A percentile compares a stretch with the other conserved stretches of the same genome.
These are phyloP conservation scores for Cyanistes caeruleus DNA, from an alignment of 2,113 vertebrate species.

Conservation along the genomic window DNA sequence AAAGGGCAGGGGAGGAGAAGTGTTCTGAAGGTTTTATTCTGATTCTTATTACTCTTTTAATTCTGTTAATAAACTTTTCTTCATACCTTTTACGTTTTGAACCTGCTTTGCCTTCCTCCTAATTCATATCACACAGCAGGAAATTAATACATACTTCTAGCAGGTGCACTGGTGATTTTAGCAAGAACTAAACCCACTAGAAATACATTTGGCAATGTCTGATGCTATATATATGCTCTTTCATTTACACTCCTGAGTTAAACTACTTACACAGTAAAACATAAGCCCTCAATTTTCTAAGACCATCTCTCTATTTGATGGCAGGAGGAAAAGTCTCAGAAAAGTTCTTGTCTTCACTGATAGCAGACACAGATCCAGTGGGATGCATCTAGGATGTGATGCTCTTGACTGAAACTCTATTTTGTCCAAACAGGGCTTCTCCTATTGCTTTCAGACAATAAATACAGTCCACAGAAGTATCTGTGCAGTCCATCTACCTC, in stretches of 20 bases:
- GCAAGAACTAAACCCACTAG: no score
- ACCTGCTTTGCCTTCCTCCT: no score
- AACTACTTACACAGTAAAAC: background rate
- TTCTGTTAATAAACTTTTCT: no score
- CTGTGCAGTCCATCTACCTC: background rate
- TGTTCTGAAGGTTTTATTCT: no score
- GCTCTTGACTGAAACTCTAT: background rate
- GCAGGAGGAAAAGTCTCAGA: background rate
- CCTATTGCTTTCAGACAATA: background rate
- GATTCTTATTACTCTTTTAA: no score
- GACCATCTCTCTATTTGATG: background rate
- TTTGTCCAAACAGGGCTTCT: background rate
- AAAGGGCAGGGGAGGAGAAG: no score
- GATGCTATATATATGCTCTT: background rate
- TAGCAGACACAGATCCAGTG: background rate
- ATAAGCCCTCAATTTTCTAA: background rate
- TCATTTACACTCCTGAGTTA: slow-evolving; percentile 16
- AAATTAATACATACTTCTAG: no score
- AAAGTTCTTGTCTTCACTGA: background rate
- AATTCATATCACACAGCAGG: no score
- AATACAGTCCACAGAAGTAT: background rate
- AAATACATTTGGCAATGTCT: background rate
- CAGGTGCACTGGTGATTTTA: no score
- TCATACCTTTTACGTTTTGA: no score
- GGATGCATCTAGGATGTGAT: background rate